Conservation (phyloP, 2,113 vertebrate genomes). For the Callocephalon fimbriatum region DNA sequence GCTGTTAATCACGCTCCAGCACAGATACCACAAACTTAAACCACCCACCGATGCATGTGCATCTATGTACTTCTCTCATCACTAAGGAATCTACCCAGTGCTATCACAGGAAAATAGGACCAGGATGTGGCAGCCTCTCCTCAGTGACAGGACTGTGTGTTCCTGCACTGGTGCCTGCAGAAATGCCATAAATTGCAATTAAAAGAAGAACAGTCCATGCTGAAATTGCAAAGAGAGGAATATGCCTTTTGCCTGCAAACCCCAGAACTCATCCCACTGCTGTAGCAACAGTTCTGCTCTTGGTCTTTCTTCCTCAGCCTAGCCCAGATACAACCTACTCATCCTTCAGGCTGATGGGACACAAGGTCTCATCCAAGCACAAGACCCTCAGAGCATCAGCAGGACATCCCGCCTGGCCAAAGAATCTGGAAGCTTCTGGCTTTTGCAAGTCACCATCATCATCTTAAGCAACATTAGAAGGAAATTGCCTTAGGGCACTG, state of each 20-base stretch:
- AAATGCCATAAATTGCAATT: not conserved
- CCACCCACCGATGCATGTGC: not conserved
- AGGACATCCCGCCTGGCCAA: not conserved
- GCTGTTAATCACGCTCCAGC: not conserved
- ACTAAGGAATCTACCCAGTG: not conserved
- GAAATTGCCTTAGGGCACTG: not conserved
- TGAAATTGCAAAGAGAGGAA: not conserved
- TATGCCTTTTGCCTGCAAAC: not conserved
- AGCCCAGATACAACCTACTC: constrained; percentile 77
- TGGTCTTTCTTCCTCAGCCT: constrained; percentile 54
- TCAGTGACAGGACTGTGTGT: not conserved
- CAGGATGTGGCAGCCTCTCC: not conserved
- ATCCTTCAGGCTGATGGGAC: constrained; percentile 23
- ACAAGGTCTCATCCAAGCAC: constrained; percentile 55
- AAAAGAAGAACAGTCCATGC: no score
- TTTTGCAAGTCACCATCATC: not conserved
- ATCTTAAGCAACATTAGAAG: not conserved
- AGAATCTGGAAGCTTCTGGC: not conserved
- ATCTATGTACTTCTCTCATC: not conserved
- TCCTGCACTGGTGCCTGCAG: not conserved
- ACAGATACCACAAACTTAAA: not conserved
- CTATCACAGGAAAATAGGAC: not conserved
- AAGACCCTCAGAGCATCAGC: constrained; percentile 32
- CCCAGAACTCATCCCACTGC: not conserved
- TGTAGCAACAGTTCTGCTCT: not conserved